These are phyloP conservation scores for Antennarius maculatus DNA, from an alignment of 2,797 vertebrate genomes.

Conservation along the genomic window DNA sequence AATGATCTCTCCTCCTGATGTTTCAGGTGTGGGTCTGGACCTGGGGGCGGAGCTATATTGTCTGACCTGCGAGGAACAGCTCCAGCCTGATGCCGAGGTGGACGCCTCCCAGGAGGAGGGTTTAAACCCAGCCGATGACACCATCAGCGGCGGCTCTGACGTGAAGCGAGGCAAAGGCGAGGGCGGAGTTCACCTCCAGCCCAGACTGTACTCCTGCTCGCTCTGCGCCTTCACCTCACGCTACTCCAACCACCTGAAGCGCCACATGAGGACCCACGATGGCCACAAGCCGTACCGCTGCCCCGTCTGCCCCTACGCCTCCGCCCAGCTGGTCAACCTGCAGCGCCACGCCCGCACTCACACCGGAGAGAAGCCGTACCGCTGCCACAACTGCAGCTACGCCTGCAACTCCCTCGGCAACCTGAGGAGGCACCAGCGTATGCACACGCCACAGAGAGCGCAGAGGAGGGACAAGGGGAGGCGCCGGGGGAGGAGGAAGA, in stretches of 20 bases:
- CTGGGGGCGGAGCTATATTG: constrained; percentile 76
- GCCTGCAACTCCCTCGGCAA: constrained; percentile 96
- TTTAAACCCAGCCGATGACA: neutral
- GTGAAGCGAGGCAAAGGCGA: constrained; percentile 16
- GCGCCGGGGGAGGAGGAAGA: constrained; percentile 50
- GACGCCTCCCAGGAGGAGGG: constrained; percentile 36
- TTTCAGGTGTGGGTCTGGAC: constrained; percentile 78
- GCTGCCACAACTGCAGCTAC: constrained; percentile 89
- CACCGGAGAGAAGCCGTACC: constrained; percentile 96
- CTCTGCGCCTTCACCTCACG: constrained; percentile 93
- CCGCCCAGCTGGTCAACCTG: constrained; percentile 94
- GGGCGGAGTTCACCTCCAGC: constrained; percentile 14
- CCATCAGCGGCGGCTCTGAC: neutral
- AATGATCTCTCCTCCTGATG: neutral
- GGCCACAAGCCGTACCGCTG: constrained; percentile 95
- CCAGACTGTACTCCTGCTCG: constrained; percentile 88
- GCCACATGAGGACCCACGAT: constrained; percentile 97
- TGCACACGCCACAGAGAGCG: constrained; percentile 89
- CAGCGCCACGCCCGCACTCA: constrained; percentile 94
- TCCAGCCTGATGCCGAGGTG: constrained; percentile 32
- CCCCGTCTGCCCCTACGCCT: constrained; percentile 92
- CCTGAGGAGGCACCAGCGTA: constrained; percentile 93
- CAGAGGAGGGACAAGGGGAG: constrained; percentile 79
- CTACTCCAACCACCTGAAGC: constrained; percentile 98
- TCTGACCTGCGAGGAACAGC: constrained; percentile 72